Base-by-base conservation (phyloP, 2,888 invertebrate genomes). In the Notocelia uddmanniana region DNA sequence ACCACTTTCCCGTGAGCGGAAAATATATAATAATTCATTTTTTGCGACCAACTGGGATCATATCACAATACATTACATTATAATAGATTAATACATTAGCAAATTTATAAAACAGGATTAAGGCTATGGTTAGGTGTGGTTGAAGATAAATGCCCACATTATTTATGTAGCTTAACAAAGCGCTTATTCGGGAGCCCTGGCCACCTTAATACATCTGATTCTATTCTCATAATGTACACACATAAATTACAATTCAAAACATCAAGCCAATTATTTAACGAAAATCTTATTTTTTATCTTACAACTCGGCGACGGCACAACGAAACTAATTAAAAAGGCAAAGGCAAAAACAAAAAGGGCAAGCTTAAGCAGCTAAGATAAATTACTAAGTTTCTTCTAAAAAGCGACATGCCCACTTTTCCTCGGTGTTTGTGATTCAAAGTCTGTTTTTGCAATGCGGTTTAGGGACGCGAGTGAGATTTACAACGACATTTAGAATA, bases 251-350 rank as follows among this genome's bases (percentile, higher is more conserved):
- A 34, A 55, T 19, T 50, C 19, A 37, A 58, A 68, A 68, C 18
- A 68, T 41, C 45, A 55, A 34, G 52, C 31, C n/a, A 37, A 15
- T 58, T 52, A 70, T 71, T 69, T 71, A 15, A 76, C 76, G 50
- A 59, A 76, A 74, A 74, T 68, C 77, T 83, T 82, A n/a, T 85
- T 86, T 82, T 81, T 84, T 88, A 88, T 87, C 86, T 84, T 80
- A 78, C 78, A 74, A 76, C 81, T 78, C 77, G 60, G 78, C 73
- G 74, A 78, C 80, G 78, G 76, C 78, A 76, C 78, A 85, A 84
- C 81, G 85, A 87, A 90, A 88, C 85, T 88, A 90, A 90, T 90
- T 90, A 90, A 89, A 88, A 87, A 82, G 77, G 80, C 76, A 79
- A 50, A 67, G 78, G 74, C 77, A 77, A 78, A 83, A 87, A 83